Evolutionary conservation across 2,113 vertebrate genomes (phyloP).

Genomic region (Climacteris rufus): DNA sequence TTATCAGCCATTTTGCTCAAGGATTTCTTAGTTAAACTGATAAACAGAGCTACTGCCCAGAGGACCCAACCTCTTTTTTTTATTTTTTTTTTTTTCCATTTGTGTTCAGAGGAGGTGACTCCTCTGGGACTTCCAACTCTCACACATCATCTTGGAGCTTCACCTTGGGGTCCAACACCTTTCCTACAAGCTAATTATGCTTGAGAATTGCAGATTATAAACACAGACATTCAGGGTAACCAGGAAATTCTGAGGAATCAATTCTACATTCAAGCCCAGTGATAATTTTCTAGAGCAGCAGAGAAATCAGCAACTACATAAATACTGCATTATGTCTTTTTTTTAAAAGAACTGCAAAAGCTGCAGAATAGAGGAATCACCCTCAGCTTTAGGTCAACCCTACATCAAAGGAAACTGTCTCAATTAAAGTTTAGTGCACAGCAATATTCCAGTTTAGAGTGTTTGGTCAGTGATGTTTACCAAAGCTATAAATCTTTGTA

Average conservation of each 20-base stretch:
- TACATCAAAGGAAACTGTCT: background rate
- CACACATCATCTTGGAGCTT: background rate
- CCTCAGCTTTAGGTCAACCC: background rate
- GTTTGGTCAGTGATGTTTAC: background rate
- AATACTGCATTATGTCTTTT: slow-evolving; percentile 16
- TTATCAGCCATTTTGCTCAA: background rate
- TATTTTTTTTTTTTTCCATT: background rate
- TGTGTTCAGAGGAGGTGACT: background rate
- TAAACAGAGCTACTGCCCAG: background rate
- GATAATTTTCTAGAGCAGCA: background rate
- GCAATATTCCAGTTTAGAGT: background rate
- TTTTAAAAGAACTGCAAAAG: slow-evolving; percentile 9
- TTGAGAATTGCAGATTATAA: background rate
- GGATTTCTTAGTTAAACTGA: background rate
- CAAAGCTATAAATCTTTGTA: background rate
- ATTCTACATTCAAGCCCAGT: background rate
- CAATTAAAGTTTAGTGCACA: background rate
- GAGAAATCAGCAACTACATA: background rate
- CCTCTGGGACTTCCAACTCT: background rate
- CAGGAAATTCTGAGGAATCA: background rate
- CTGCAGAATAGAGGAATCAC: background rate
- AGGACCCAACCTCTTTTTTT: background rate
- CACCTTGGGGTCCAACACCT: background rate
- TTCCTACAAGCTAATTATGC: background rate
- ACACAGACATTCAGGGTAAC: background rate